These are phyloP conservation scores for Mythimna lalbum DNA, from an alignment of 2,888 invertebrate species.

Conservation along the genomic window DNA sequence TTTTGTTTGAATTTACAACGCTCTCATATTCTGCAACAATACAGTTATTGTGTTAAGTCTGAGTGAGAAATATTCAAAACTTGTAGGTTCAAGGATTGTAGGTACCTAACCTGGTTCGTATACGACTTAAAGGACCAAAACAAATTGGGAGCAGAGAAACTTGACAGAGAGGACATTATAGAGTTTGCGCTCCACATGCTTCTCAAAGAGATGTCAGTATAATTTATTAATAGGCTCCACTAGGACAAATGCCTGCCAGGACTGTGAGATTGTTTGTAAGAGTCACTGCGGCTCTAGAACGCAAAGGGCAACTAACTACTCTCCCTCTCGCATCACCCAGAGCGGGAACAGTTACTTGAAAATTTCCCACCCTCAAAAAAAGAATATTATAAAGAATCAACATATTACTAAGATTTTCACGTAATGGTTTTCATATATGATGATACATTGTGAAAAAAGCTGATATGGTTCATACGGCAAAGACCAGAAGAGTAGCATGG, in stretches of 20 bases:
- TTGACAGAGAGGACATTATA: neutral
- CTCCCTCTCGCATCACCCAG: too few relatives aligned
- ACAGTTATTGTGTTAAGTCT: conserved; percentile 1
- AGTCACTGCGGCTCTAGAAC: too few relatives aligned
- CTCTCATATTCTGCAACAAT: neutral
- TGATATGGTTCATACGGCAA: neutral
- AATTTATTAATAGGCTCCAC: too few relatives aligned
- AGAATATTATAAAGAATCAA: neutral
- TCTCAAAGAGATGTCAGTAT: too few relatives aligned
- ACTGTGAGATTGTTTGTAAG: too few relatives aligned
- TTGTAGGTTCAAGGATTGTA: neutral
- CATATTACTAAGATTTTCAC: neutral
- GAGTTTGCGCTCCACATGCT: too few relatives aligned
- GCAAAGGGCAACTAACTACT: too few relatives aligned
- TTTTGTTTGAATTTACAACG: conserved; percentile 3
- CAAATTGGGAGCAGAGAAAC: neutral
- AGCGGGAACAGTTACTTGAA: too few relatives aligned
- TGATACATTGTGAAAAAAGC: neutral
- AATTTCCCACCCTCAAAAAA: too few relatives aligned
- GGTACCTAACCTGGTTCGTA: neutral
- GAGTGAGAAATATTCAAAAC: neutral
- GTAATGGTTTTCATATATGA: neutral
- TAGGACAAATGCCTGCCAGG: too few relatives aligned
- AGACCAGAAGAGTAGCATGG: neutral
- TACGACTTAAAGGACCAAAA: neutral